Percentiles rank a stretch among this genome's conserved stretches.
Conservation (phyloP, 2,113 vertebrate genomes). For the Sisor rabdophorus region DNA sequence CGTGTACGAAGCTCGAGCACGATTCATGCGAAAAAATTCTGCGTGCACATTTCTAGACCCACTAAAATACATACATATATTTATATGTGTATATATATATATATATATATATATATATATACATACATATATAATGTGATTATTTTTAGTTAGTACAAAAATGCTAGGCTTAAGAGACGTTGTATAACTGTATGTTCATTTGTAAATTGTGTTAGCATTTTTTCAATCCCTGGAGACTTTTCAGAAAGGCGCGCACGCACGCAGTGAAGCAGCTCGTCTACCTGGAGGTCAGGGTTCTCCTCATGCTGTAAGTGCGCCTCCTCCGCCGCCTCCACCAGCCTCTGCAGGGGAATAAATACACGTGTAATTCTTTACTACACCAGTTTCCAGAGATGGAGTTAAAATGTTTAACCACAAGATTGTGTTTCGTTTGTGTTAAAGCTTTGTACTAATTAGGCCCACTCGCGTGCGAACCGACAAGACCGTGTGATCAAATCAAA, state of each 20-base stretch:
- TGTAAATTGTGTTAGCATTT: no score
- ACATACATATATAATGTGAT: background rate
- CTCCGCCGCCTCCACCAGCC: conserved; percentile 94
- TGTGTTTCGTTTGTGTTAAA: conserved; percentile 40
- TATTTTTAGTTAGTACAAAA: background rate
- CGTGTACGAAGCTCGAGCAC: conserved; percentile 13
- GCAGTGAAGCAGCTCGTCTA: conserved; percentile 56
- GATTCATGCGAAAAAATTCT: background rate
- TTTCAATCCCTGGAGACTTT: background rate
- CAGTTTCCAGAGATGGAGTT: background rate
- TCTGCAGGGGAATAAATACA: conserved; percentile 61
- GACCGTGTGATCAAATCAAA: background rate
- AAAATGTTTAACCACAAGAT: conserved; percentile 7
- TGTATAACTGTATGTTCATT: no score
- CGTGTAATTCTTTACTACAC: background rate
- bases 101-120: background rate
- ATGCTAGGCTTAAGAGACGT: no score
- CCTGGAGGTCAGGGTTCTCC: conserved; percentile 95
- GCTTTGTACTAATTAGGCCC: background rate
- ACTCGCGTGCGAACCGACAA: background rate
- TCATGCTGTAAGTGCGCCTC: conserved; percentile 93
- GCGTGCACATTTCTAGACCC: background rate
- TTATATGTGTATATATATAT: no score
- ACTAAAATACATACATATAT: background rate
- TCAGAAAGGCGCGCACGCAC: background rate